A percentile compares a stretch with the other conserved stretches of the same genome.
phyloP scores from a whole-genome alignment of 1,140 invertebrate genomes.

The Leptestheria dahalacensis region DNA sequence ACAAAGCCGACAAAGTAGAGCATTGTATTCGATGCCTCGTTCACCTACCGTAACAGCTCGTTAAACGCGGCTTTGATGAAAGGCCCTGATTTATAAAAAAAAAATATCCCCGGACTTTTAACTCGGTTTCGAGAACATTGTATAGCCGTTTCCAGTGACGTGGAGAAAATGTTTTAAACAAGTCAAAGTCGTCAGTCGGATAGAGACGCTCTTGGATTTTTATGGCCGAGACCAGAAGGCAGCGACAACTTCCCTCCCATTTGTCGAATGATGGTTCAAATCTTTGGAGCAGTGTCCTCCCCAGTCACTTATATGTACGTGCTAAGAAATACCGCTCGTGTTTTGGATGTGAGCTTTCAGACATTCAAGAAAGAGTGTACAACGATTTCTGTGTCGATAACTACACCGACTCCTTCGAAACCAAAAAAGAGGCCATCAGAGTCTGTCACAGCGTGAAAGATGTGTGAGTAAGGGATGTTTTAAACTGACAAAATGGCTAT shows the following conservation, averaged over 20 bases:
- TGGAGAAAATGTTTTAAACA: slow-evolving; percentile 13
- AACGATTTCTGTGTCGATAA: slow-evolving; percentile 13
- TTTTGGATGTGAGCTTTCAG: slow-evolving; percentile 4
- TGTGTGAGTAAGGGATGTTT: background rate
- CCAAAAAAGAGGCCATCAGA: background rate
- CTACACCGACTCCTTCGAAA: background rate
- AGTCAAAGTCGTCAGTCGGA: slow-evolving; percentile 9
- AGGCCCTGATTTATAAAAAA: slow-evolving; percentile 4
- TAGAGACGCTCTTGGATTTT: slow-evolving; percentile 10
- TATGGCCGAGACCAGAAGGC: slow-evolving; percentile 13
- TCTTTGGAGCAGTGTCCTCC: slow-evolving; percentile 18
- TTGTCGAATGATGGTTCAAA: slow-evolving; percentile 14
- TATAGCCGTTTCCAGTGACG: slow-evolving; percentile 4
- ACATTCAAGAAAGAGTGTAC: background rate
- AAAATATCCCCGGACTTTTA: background rate
- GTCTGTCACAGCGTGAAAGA: background rate
- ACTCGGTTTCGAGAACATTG: background rate
- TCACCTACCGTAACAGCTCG: background rate
- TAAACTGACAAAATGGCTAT: slow-evolving; percentile 11
- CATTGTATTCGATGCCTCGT: slow-evolving; percentile 1
- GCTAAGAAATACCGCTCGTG: background rate
- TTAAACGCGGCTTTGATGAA: background rate
- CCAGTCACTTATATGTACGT: slow-evolving; percentile 5
- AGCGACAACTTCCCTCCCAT: background rate
- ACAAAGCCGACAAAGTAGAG: background rate